Conservation (phyloP, 2,888 invertebrate genomes). For the Anagyrus pseudococci region DNA sequence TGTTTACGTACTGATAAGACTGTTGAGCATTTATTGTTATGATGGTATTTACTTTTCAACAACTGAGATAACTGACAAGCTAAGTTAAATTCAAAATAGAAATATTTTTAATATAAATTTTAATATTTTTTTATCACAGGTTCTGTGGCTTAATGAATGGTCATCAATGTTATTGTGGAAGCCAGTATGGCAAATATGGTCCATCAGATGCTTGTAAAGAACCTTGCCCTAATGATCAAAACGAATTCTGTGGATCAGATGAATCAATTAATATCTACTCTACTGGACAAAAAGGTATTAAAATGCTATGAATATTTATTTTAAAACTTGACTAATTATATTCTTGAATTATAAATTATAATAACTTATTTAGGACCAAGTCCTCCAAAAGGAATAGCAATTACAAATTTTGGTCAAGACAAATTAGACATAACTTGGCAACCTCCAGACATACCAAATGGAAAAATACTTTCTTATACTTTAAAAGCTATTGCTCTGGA, state of each 20-base stretch:
- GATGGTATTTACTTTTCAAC: too few species aligned
- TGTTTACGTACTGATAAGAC: too few species aligned
- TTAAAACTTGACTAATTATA: slow-evolving; percentile 1
- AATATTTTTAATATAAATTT: neutral
- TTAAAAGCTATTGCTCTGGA: slow-evolving; percentile 55
- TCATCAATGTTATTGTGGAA: slow-evolving; percentile 64
- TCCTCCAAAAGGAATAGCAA: slow-evolving; percentile 70
- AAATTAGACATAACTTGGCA: slow-evolving; percentile 60
- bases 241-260: slow-evolving; percentile 73
- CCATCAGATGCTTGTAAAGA: slow-evolving; percentile 62
- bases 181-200: slow-evolving; percentile 53
- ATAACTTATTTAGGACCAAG: slow-evolving; percentile 68
- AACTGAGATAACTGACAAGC: too few species aligned
- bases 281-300: slow-evolving; percentile 65
- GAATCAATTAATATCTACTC: slow-evolving; percentile 74
- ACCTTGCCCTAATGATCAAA: slow-evolving; percentile 69
- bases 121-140: slow-evolving; percentile 46
- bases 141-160: slow-evolving; percentile 64
- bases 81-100: too few species aligned
- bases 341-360: too few species aligned
- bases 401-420: slow-evolving; percentile 65
- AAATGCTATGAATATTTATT: neutral
- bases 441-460: slow-evolving; percentile 63
- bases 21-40: too few species aligned
- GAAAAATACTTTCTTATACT: slow-evolving; percentile 61